Percentiles rank a stretch among this genome's conserved stretches.
Evolutionary conservation across 2,113 vertebrate species (phyloP).

Genomic region (Hippocampus zosterae): DNA sequence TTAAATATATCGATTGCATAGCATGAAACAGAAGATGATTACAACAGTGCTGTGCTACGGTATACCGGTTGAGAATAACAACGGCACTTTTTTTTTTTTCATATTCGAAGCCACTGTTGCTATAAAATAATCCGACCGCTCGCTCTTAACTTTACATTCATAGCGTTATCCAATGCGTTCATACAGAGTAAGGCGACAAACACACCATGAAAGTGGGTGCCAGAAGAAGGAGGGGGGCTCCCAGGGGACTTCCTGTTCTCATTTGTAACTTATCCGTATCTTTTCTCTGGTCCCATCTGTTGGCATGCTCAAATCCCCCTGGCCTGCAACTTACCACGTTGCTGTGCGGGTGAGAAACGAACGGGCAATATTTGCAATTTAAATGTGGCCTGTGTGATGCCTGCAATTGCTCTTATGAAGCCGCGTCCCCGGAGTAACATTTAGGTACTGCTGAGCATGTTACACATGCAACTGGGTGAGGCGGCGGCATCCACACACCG

Average conservation of each 20-base stretch:
- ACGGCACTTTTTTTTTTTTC: conserved; percentile 18
- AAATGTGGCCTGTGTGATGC: conserved; percentile 73
- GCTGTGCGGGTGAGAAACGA: conserved; percentile 62
- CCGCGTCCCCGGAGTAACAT: conserved; percentile 71
- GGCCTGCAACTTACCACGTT: conserved; percentile 70
- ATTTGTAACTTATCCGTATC: conserved; percentile 69
- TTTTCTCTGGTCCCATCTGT: conserved; percentile 72
- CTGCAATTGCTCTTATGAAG: conserved; percentile 71
- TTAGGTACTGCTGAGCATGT: conserved; percentile 68
- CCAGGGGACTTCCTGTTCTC: conserved; percentile 55
- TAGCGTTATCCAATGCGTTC: conserved; percentile 56
- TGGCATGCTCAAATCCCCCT: conserved; percentile 73
- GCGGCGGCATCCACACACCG: conserved; percentile 67
- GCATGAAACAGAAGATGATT: too few species aligned
- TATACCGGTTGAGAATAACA: conserved; percentile 9
- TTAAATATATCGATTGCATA: neutral
- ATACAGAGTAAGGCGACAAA: conserved; percentile 62
- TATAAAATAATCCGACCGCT: conserved; percentile 25
- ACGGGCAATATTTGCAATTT: conserved; percentile 75
- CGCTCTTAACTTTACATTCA: conserved; percentile 47
- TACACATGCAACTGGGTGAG: conserved; percentile 56
- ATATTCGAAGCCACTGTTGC: conserved; percentile 22
- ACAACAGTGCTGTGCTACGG: too few species aligned
- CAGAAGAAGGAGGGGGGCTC: conserved; percentile 58
- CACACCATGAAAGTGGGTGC: conserved; percentile 64